phyloP scores from a whole-genome alignment of 2,888 invertebrate genomes.

The Apodemia zela region DNA sequence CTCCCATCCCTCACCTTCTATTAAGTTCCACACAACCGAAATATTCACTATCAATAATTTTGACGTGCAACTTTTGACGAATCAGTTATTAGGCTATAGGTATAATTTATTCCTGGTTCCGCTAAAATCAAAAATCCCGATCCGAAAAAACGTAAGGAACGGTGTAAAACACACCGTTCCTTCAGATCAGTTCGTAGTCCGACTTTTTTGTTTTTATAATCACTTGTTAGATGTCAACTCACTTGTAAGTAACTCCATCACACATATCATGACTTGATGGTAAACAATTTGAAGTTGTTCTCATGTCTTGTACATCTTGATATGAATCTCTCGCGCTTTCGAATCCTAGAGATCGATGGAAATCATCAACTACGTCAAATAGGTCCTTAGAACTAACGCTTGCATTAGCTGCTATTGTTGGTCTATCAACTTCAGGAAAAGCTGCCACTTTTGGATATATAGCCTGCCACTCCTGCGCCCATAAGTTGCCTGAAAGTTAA shows the following conservation, averaged over 20 bases:
- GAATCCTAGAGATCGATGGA: constrained; percentile 82
- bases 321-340: constrained; percentile 81
- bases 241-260: constrained; percentile 83
- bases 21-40: too few species aligned
- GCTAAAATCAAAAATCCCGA: too few species aligned
- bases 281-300: constrained; percentile 81
- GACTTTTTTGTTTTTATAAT: too few species aligned
- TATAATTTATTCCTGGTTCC: too few species aligned
- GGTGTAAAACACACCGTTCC: too few species aligned
- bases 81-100: too few species aligned
- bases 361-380: constrained; percentile 81
- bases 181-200: too few species aligned
- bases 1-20: too few species aligned
- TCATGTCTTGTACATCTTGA: constrained; percentile 80
- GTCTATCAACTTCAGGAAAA: constrained; percentile 75
- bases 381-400: constrained; percentile 65
- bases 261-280: constrained; percentile 87
- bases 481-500: constrained; percentile 80
- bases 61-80: too few species aligned
- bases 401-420: constrained; percentile 62
- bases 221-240: constrained; percentile 29
- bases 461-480: constrained; percentile 83
- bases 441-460: constrained; percentile 71
- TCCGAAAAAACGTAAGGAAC: too few species aligned
- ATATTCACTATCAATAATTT: too few species aligned